phyloP scores from a whole-genome alignment of 2,113 vertebrate genomes.

The Crotalus horridus region DNA sequence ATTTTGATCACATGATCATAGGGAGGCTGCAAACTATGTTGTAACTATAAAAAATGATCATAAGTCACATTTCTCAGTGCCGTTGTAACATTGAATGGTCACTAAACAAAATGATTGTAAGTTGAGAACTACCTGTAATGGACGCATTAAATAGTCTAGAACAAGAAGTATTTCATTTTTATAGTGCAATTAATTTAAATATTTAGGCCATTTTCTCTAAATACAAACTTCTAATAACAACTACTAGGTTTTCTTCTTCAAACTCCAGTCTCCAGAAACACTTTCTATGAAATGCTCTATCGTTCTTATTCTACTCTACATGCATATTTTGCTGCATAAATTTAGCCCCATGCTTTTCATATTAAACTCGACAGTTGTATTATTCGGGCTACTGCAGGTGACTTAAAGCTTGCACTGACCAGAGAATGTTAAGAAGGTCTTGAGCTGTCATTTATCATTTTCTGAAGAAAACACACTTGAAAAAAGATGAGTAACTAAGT shows the following conservation, averaged over 20 bases:
- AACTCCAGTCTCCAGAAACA: background rate
- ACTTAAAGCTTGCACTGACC: conserved; percentile 1
- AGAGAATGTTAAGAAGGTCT: conserved; percentile 9
- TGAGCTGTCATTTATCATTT: conserved; percentile 22
- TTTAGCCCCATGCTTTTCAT: background rate
- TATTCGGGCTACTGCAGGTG: background rate
- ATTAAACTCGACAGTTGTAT: background rate
- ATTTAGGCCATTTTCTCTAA: background rate
- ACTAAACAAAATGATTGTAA: too few species aligned
- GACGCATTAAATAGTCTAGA: background rate
- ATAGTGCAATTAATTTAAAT: background rate
- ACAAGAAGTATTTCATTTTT: background rate
- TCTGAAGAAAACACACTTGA: conserved; percentile 28
- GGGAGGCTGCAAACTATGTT: too few species aligned
- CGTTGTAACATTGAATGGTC: too few species aligned
- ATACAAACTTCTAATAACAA: background rate
- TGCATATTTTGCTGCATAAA: background rate
- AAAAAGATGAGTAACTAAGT: conserved; percentile 23
- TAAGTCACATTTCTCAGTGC: too few species aligned
- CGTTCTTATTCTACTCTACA: background rate
- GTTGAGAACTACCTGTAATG: background rate
- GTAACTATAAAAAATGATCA: too few species aligned
- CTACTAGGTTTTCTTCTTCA: background rate
- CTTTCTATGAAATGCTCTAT: background rate
- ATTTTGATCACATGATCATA: too few species aligned